Base-by-base conservation (phyloP, 2,888 invertebrate species). In the Thereva nobilitata region DNA sequence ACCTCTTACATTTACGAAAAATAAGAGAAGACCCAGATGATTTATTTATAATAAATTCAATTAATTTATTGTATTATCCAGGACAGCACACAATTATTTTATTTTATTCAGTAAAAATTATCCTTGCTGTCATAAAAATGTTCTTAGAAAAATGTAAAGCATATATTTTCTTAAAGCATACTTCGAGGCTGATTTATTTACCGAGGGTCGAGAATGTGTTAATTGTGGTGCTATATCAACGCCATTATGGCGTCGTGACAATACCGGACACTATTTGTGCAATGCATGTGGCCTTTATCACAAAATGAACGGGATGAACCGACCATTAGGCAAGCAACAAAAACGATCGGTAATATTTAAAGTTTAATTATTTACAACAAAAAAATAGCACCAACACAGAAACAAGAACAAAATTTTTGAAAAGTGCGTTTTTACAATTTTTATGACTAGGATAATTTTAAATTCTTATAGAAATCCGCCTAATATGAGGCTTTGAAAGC, bases 271-370 rank as follows among this genome's bases (percentile, higher is more conserved):
- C 85, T 98, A 97, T 85, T 89, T 98, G 76, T 99, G 99, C 89
- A 99, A 99, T 86, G 98, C 98, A 73, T 99, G 99, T 84, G 98
- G 98, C 76, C 92, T 99, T 75, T 98, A 98, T 86, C 91, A 91
- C 84, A 95, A 94, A 86, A 92, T 95, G 92, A 96, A 95, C 83
- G 94, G 95, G 80, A 90, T 93, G 86, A 93, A 93, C 84, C 87
- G 95, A 78, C 95, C 95, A 68, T 86, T 95, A 77, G 91, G 93
- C 78, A 93, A 93, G 85, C 94, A 93, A 82, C 91, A 93, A 79
- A 88, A 94, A 83, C 87, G 95, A 85, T 86, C 92, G 91, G 95
- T 95, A 88, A 81, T 75, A 76, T 73, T 65, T 68, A 49, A 53
- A 55, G 45, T 66, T 67, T 50, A 67, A 68, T 64, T 52, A 56